Conservation (phyloP, 1,140 invertebrate species). For the Rhopalosiphum maidis region DNA sequence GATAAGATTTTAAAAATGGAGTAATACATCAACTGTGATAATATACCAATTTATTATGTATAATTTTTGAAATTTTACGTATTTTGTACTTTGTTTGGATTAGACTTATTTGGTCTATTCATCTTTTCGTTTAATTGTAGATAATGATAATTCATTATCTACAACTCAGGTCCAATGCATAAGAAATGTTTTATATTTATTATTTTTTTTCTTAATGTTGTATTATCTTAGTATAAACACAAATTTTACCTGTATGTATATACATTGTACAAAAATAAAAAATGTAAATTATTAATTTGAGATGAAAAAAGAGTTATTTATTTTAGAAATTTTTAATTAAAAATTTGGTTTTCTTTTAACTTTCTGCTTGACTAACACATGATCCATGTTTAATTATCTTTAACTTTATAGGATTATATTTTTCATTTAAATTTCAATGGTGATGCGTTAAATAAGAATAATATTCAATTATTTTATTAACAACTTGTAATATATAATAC, state of each 20-base stretch:
- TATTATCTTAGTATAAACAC: background rate
- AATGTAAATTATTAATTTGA: background rate
- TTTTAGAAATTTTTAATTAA: no score
- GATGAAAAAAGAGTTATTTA: no score
- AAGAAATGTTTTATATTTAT: background rate
- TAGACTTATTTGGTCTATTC: background rate
- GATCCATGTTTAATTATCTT: no score
- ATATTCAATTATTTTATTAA: no score
- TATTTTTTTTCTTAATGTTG: background rate
- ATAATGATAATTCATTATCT: background rate
- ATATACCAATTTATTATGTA: constrained; percentile 1
- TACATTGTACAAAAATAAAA: background rate
- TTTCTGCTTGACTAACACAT: background rate
- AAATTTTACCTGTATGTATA: background rate
- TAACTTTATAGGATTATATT: no score
- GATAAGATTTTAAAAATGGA: background rate
- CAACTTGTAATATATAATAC: no score
- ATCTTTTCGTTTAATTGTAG: background rate
- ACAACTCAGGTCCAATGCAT: no score
- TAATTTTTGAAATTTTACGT: background rate
- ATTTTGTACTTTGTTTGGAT: background rate
- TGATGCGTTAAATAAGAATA: no score
- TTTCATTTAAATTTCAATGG: no score
- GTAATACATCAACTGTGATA: background rate
- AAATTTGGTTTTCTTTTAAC: background rate